Base-by-base conservation (phyloP, 2,888 invertebrate genomes). In the Latrodectus elegans region DNA sequence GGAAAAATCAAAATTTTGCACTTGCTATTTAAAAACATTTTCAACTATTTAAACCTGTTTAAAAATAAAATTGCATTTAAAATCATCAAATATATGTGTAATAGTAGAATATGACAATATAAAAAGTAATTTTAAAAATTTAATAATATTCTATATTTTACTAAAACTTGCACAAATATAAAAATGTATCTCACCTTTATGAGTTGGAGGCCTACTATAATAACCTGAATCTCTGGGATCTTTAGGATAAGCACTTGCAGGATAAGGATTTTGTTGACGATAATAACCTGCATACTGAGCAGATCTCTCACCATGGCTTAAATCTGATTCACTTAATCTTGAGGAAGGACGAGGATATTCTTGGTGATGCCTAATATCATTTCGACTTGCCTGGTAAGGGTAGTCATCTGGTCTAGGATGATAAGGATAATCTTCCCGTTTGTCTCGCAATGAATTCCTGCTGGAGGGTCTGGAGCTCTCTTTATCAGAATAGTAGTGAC, bases 381-480 rank as follows among this genome's bases (percentile, higher is more conserved):
- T 81, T 26, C 82, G 64, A n/a, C 52, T 76, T 2, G 74, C 64
- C 8, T 53, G 70, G 51, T 88, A 88, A 49, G 68, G 55, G 12
- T 83, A 84, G 64, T 86, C 83, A 17, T 89, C 89, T 10, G 70
- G 52, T 68, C 74, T 75, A 70, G 70, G 74, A 11, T 53, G 76
- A 64, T 84, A 88, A 51, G 73, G 76, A 38, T 80, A 84, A 49
- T 85, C 83, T n/a, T 89, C 89, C 10, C 65, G 72, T 60, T 70
- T 74, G 4, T 85, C 85, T 51, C 80, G 70, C 8, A 89, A 65
- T 10, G 89, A 90, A 26, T 72, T 82, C 68, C 89, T 80, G 72
- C 90, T 90, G 8, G 89, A 87, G 9, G 90, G 90, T 75, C 90
- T 89, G 6, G 90, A 90, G 22, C 90, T 74, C 72, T 90, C 90